Conservation (phyloP, 2,888 invertebrate species). For the Drosophila rellima region DNA sequence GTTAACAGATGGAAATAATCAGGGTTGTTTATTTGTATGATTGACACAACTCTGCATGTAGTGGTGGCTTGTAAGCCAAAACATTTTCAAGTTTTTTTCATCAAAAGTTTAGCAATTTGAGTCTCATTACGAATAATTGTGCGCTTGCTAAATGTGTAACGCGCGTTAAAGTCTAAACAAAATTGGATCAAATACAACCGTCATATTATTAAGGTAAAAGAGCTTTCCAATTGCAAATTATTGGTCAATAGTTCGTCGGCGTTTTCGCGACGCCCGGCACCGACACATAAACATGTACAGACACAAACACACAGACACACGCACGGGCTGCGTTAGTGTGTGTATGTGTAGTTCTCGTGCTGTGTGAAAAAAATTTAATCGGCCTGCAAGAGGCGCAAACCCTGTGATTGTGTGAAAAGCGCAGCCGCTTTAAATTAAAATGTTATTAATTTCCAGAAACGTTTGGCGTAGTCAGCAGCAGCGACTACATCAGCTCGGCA, state of each 20-base stretch:
- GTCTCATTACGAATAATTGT: slow-evolving; percentile 6
- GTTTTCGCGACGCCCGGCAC: slow-evolving; percentile 78
- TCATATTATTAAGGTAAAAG: slow-evolving; percentile 35
- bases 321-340: slow-evolving; percentile 32
- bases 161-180: background rate
- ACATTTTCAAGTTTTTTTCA: slow-evolving; percentile 51
- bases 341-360: slow-evolving; percentile 60
- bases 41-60: slow-evolving; percentile 17
- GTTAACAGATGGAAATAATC: slow-evolving; percentile 7
- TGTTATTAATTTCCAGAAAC: slow-evolving; percentile 80
- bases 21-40: slow-evolving; percentile 21
- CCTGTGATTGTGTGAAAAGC: slow-evolving; percentile 21
- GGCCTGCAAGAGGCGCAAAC: slow-evolving; percentile 33
- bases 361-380: slow-evolving; percentile 47
- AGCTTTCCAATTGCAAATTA: slow-evolving; percentile 24
- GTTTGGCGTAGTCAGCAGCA: slow-evolving; percentile 65
- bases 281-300: slow-evolving; percentile 23
- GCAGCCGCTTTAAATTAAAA: slow-evolving; percentile 48
- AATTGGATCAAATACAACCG: slow-evolving; percentile 3
- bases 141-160: background rate
- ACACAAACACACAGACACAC: slow-evolving; percentile 11
- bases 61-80: slow-evolving; percentile 52
- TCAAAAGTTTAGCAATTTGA: slow-evolving; percentile 13
- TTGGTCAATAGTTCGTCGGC: slow-evolving; percentile 61
- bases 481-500: slow-evolving; percentile 54